Evolutionary conservation across 2,797 vertebrate genomes (phyloP).

Genomic region (Epinephelus awoara): DNA sequence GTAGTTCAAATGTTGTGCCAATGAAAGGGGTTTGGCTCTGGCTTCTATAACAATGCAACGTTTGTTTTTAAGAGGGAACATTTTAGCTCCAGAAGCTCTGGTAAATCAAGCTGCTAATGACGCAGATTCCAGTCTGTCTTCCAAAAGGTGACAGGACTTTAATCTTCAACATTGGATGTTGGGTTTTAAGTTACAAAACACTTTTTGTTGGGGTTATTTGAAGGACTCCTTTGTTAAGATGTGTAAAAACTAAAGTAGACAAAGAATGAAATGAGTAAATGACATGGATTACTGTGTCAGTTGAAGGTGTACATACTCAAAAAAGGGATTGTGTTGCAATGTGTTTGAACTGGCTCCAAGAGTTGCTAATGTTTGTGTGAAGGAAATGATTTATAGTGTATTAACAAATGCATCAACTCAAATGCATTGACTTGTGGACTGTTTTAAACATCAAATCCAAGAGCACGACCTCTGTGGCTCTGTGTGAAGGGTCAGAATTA

Average conservation of each 20-base stretch:
- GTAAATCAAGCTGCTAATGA: background rate
- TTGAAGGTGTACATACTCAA: background rate
- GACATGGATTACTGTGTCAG: background rate
- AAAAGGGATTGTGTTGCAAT: background rate
- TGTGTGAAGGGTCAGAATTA: background rate
- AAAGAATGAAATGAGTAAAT: background rate
- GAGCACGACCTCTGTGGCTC: background rate
- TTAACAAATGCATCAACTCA: background rate
- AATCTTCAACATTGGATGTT: background rate
- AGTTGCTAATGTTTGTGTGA: slow-evolving; percentile 1
- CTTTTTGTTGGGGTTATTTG: background rate
- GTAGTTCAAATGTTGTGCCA: background rate
- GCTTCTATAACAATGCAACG: background rate
- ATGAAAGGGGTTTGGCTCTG: background rate
- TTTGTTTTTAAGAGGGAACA: background rate
- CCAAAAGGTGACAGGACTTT: background rate
- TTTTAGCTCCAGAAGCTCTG: background rate
- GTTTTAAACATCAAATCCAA: slow-evolving; percentile 1
- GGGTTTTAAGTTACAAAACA: background rate
- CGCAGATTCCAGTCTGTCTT: background rate
- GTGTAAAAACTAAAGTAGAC: background rate
- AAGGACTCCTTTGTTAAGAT: background rate
- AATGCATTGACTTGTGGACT: background rate
- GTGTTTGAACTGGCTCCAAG: background rate
- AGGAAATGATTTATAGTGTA: background rate